phyloP scores from a whole-genome alignment of 1,140 invertebrate genomes.

The Elysia chlorotica region DNA sequence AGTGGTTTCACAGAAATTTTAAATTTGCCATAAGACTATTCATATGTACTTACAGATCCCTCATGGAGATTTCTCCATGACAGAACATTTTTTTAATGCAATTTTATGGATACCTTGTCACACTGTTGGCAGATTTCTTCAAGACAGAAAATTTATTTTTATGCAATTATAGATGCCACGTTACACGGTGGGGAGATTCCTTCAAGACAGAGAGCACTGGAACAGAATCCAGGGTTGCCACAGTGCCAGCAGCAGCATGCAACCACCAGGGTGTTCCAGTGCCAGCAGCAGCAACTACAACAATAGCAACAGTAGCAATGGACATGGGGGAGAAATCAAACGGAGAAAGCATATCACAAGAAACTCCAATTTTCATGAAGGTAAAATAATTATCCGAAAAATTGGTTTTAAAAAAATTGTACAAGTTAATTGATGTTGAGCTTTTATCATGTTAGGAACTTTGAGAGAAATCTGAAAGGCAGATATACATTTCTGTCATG shows the following conservation, averaged over 20 bases:
- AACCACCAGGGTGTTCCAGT: constrained; percentile 18
- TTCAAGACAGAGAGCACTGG: constrained; percentile 56
- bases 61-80: background rate
- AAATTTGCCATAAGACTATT: background rate
- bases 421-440: too few relatives aligned
- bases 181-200: constrained; percentile 51
- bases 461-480: too few relatives aligned
- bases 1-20: background rate
- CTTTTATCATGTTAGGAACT: too few relatives aligned
- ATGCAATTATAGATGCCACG: constrained; percentile 36
- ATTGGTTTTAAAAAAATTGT: too few relatives aligned
- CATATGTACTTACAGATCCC: background rate
- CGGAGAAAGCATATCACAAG: constrained; percentile 5
- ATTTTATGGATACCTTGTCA: constrained; percentile 44
- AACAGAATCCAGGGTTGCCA: constrained; percentile 41
- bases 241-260: constrained; percentile 22
- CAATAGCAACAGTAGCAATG: background rate
- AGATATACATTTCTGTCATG: too few relatives aligned
- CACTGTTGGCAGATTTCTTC: constrained; percentile 31
- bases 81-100: background rate
- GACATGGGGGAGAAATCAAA: constrained; percentile 4
- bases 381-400: too few relatives aligned
- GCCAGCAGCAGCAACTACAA: constrained; percentile 21
- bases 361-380: too few relatives aligned
- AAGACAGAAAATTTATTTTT: background rate